Percentiles rank a stretch among this genome's conserved stretches.
Evolutionary conservation across 2,888 invertebrate genomes (phyloP).

Genomic region (Eristalis pertinax): DNA sequence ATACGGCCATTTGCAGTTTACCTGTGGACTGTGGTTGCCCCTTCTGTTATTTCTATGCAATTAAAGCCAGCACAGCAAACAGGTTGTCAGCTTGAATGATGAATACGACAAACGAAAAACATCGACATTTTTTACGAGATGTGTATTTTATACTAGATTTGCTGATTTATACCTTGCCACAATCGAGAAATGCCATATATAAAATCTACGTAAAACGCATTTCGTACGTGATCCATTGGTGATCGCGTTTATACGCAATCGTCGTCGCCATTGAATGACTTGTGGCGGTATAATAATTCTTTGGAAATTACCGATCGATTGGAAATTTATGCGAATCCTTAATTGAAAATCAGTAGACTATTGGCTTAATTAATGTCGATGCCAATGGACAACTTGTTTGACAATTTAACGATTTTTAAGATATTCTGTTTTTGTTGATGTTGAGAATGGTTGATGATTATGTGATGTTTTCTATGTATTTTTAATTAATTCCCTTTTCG

Average conservation of each 20-base stretch:
- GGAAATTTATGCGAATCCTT: conserved; percentile 70
- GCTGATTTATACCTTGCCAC: conserved; percentile 68
- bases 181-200: conserved; percentile 55
- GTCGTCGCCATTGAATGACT: conserved; percentile 25
- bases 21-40: conserved; percentile 6
- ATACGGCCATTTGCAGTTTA: conserved; percentile 8
- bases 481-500: not conserved
- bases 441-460: not conserved
- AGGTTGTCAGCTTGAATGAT: conserved; percentile 66
- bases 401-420: conserved; percentile 62
- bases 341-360: conserved; percentile 70
- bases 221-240: conserved; percentile 60
- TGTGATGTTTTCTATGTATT: not conserved
- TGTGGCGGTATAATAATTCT: conserved; percentile 51
- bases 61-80: conserved; percentile 54
- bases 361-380: conserved; percentile 67
- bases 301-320: conserved; percentile 66
- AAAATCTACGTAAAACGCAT: conserved; percentile 61
- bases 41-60: conserved; percentile 64
- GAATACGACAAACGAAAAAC: conserved; percentile 63
- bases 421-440: not conserved
- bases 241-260: conserved; percentile 54
- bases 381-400: conserved; percentile 49
- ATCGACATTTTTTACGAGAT: conserved; percentile 55
- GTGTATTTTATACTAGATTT: conserved; percentile 54